Evolutionary conservation across 2,113 vertebrate species (phyloP).

Genomic region (Oplegnathus fasciatus): DNA sequence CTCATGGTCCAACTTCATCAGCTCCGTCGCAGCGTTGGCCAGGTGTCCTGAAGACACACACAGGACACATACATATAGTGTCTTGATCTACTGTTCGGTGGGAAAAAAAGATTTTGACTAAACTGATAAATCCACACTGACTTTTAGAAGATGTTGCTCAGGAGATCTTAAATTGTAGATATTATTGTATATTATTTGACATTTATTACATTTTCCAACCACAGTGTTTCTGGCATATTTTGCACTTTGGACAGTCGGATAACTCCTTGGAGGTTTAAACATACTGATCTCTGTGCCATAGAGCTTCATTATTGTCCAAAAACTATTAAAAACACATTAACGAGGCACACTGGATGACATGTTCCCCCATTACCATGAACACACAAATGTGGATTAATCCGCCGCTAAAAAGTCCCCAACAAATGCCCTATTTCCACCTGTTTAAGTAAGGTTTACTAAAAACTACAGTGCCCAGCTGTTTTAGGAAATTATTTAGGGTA

Average conservation of each 20-base stretch:
- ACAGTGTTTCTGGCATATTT: neutral
- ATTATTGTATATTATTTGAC: neutral
- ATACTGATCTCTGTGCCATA: too few species aligned
- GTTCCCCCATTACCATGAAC: too few species aligned
- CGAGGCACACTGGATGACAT: too few species aligned
- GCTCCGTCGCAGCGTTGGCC: slow-evolving; percentile 92
- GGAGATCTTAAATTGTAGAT: neutral
- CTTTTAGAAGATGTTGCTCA: neutral
- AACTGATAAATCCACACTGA: too few species aligned
- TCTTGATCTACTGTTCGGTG: neutral
- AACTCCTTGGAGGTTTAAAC: too few species aligned
- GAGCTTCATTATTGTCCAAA: too few species aligned
- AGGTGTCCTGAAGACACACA: slow-evolving; percentile 89
- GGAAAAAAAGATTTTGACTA: neutral
- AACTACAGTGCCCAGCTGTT: too few species aligned
- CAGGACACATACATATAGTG: neutral
- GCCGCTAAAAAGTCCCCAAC: neutral
- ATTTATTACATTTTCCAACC: neutral
- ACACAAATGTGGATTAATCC: neutral
- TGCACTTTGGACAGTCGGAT: too few species aligned
- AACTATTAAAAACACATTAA: too few species aligned
- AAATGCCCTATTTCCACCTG: too few species aligned
- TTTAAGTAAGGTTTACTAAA: too few species aligned
- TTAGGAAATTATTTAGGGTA: too few species aligned
- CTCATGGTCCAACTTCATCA: slow-evolving; percentile 97